Conservation (phyloP, 2,113 vertebrate genomes). For the Rafetus swinhoei region DNA sequence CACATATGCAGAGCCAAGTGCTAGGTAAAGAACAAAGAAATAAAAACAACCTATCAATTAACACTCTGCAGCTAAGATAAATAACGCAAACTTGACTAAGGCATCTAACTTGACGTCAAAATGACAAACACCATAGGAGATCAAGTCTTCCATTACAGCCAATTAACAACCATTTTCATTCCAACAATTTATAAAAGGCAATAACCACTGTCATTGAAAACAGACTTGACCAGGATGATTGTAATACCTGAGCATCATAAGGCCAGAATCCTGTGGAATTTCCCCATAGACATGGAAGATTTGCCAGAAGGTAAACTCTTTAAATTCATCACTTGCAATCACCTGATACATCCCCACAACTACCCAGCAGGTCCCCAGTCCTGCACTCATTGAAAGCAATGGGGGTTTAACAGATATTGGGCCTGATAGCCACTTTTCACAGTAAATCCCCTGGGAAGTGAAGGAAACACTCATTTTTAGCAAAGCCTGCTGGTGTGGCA, state of each 20-base stretch:
- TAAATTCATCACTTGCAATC: not conserved
- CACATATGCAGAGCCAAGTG: not conserved
- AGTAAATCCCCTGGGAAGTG: not conserved
- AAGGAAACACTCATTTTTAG: not conserved
- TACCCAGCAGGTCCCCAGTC: fast-evolving
- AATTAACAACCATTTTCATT: not conserved
- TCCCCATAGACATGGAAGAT: not conserved
- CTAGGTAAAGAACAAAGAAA: not conserved
- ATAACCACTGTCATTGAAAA: not conserved
- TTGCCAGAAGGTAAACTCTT: not conserved
- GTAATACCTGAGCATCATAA: not conserved
- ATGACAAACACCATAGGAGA: not conserved
- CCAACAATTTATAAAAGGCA: not conserved
- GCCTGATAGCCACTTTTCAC: not conserved
- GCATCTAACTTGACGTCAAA: not conserved
- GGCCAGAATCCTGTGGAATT: not conserved
- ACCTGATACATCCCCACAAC: fast-evolving
- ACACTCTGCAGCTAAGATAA: not conserved
- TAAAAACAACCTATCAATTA: not conserved
- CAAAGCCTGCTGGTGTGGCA: not conserved
- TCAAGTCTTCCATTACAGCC: not conserved
- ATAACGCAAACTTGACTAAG: not conserved
- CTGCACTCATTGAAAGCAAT: not conserved
- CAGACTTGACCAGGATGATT: not conserved
- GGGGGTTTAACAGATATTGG: not conserved